Evolutionary conservation across 2,888 invertebrate genomes (phyloP).

Genomic region (Brachypterus glaber): DNA sequence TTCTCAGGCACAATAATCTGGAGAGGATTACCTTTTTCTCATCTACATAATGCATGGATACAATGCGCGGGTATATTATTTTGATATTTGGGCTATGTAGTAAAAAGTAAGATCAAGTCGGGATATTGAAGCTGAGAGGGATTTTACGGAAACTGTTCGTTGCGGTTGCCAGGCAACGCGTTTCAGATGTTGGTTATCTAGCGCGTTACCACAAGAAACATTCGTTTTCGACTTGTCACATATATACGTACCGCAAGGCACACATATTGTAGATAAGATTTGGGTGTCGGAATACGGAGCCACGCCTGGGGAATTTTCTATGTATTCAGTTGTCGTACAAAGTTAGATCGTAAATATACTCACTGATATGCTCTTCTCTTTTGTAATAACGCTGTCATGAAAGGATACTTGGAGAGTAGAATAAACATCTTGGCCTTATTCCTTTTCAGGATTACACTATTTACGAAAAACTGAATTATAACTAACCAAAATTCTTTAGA

Average conservation of each 20-base stretch:
- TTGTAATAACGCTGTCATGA: conserved; percentile 4
- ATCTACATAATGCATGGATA: conserved; percentile 34
- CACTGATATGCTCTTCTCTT: conserved; percentile 11
- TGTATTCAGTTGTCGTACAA: conserved; percentile 23
- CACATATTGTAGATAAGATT: conserved; percentile 36
- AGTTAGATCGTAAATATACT: conserved; percentile 23
- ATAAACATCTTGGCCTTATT: not conserved
- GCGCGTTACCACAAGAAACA: conserved; percentile 37
- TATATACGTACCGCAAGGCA: conserved; percentile 27
- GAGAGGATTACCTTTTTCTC: conserved; percentile 36
- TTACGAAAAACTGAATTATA: not conserved
- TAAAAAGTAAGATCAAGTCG: conserved; percentile 33
- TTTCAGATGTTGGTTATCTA: conserved; percentile 34
- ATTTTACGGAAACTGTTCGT: conserved; percentile 27
- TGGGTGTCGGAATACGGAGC: conserved; percentile 24
- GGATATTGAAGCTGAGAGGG: conserved; percentile 34
- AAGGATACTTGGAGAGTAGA: conserved; percentile 3
- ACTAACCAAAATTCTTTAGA: no score
- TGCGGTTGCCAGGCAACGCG: conserved; percentile 32
- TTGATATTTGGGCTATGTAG: conserved; percentile 34
- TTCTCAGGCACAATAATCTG: conserved; percentile 32
- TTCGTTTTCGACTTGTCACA: conserved; percentile 37
- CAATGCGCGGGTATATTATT: conserved; percentile 28
- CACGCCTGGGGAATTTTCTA: conserved; percentile 24
- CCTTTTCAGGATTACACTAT: not conserved